Evolutionary conservation across 1,140 invertebrate genomes (phyloP).

Genomic region (Orius insidiosus): DNA sequence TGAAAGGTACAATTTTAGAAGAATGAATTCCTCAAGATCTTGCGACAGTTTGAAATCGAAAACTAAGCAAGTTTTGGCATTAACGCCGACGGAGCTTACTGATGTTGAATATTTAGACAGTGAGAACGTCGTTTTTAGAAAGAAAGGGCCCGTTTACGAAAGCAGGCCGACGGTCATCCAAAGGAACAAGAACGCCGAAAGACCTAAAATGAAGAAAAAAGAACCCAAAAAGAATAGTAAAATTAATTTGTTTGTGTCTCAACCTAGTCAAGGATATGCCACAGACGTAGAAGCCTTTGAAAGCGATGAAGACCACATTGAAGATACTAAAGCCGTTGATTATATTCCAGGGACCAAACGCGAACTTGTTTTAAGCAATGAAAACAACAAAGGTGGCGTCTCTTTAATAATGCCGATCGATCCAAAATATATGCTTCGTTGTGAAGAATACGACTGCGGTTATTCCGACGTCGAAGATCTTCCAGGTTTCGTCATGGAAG

Average conservation of each 20-base stretch:
- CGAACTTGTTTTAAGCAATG: conserved; percentile 29
- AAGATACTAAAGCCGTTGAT: neutral
- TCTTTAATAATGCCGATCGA: conserved; percentile 17
- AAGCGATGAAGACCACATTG: conserved; percentile 8
- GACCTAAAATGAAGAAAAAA: neutral
- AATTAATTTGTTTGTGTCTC: neutral
- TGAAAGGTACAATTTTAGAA: too few relatives aligned
- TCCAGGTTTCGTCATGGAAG: conserved; percentile 5
- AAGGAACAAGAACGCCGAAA: neutral
- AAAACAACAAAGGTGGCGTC: conserved; percentile 25
- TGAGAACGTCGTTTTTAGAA: neutral
- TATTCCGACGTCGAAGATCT: conserved; percentile 27
- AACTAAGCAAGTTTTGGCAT: too few relatives aligned
- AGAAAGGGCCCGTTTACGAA: neutral
- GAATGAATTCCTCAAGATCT: too few relatives aligned
- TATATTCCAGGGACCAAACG: conserved; percentile 27
- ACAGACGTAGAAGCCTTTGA: conserved; percentile 13
- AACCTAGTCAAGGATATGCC: neutral
- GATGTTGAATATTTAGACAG: conserved; percentile 13
- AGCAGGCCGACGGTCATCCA: neutral
- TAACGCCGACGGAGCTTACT: conserved; percentile 8
- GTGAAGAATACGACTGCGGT: conserved; percentile 22
- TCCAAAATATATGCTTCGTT: conserved; percentile 24
- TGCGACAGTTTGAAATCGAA: too few relatives aligned
- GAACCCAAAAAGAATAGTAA: neutral